A percentile compares a stretch with the other conserved stretches of the same genome.
Evolutionary conservation across 1,140 invertebrate species (phyloP).

Genomic region (Parapsyche elsis): DNA sequence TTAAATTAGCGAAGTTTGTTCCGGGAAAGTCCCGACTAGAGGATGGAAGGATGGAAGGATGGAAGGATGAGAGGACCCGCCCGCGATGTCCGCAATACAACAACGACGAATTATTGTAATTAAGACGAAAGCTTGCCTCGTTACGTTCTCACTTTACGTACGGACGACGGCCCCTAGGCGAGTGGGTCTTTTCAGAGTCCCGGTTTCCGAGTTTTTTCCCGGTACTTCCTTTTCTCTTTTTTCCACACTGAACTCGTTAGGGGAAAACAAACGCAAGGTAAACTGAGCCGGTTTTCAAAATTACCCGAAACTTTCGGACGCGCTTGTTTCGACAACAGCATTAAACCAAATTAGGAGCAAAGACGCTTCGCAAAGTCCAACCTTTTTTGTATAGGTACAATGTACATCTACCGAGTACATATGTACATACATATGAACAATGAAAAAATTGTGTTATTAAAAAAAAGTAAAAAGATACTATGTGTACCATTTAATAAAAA

Average conservation of each 20-base stretch:
- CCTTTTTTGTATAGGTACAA: too few species aligned
- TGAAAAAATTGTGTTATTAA: too few species aligned
- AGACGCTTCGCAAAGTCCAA: background rate
- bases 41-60: background rate
- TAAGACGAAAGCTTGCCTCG: conserved; percentile 43
- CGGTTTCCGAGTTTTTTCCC: background rate
- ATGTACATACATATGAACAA: too few species aligned
- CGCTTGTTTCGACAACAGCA: background rate
- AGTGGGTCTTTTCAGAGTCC: background rate
- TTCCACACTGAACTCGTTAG: background rate
- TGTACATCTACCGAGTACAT: too few species aligned
- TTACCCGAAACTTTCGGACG: background rate
- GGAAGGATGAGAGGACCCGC: background rate
- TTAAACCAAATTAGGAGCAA: conserved; percentile 30
- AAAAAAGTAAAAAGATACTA: too few species aligned
- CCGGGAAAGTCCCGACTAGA: background rate
- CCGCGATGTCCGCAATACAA: conserved; percentile 21
- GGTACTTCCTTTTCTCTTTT: conserved; percentile 1
- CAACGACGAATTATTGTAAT: conserved; percentile 50
- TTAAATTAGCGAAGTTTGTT: conserved; percentile 52
- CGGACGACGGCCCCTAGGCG: background rate
- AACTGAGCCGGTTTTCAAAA: background rate
- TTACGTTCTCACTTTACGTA: conserved; percentile 41
- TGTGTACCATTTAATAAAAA: too few species aligned
- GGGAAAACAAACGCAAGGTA: background rate